phyloP scores from a whole-genome alignment of 2,888 invertebrate genomes.

The Hipparchia sbordonii region DNA sequence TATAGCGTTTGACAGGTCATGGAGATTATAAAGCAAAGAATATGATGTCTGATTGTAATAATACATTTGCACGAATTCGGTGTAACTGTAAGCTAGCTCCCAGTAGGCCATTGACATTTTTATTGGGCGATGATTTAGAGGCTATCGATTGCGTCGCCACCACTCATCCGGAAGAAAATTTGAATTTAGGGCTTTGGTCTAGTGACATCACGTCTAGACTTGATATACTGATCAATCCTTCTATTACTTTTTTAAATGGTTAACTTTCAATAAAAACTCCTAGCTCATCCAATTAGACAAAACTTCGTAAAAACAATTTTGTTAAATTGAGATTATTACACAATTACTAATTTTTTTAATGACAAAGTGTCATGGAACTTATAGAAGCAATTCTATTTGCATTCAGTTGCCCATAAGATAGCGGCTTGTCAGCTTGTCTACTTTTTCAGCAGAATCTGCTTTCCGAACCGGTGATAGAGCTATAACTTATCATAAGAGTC shows the following conservation, averaged over 20 bases:
- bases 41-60: background rate
- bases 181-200: slow-evolving; percentile 52
- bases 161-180: slow-evolving; percentile 61
- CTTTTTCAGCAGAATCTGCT: too few species aligned
- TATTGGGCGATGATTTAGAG: slow-evolving; percentile 78
- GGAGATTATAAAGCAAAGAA: background rate
- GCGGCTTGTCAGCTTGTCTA: too few species aligned
- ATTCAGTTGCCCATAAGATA: too few species aligned
- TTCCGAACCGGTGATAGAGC: too few species aligned
- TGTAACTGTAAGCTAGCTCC: slow-evolving; percentile 53
- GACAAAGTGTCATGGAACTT: background rate
- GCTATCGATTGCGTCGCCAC: slow-evolving; percentile 72
- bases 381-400: background rate
- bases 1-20: too few species aligned
- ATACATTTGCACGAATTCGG: slow-evolving; percentile 42
- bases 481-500: too few species aligned
- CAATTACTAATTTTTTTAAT: background rate
- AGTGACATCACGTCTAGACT: slow-evolving; percentile 31
- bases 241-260: background rate
- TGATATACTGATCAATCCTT: slow-evolving; percentile 18
- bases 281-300: too few species aligned
- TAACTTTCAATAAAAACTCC: background rate
- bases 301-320: too few species aligned
- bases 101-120: slow-evolving; percentile 77
- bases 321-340: too few species aligned